phyloP scores from a whole-genome alignment of 2,888 invertebrate genomes.

The Pteria penguin region DNA sequence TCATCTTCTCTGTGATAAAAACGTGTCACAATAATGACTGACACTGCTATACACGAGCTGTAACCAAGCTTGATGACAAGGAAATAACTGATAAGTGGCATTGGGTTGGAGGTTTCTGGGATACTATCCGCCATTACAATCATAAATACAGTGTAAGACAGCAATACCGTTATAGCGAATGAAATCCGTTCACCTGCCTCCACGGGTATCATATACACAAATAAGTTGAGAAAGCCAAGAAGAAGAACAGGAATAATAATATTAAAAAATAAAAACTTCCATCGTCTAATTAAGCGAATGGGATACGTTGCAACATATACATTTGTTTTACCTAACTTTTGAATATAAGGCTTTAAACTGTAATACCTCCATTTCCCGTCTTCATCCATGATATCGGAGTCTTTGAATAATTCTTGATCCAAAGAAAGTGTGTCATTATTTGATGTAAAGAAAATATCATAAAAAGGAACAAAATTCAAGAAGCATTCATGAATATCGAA shows the following conservation, averaged over 20 bases:
- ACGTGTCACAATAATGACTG: background rate
- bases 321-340: background rate
- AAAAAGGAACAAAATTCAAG: background rate
- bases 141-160: constrained; percentile 50
- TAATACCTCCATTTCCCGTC: background rate
- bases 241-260: constrained; percentile 46
- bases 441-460: background rate
- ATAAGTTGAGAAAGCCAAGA: constrained; percentile 45
- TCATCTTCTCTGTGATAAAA: background rate
- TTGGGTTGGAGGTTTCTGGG: constrained; percentile 45
- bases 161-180: constrained; percentile 50
- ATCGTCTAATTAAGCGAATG: constrained; percentile 40
- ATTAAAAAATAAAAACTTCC: constrained; percentile 46
- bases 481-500: constrained; percentile 17
- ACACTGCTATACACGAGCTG: background rate
- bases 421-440: background rate
- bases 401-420: background rate
- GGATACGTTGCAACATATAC: constrained; percentile 15
- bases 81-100: constrained; percentile 3
- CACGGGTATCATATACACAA: constrained; percentile 50
- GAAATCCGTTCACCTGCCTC: constrained; percentile 48
- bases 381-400: background rate
- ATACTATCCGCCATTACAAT: constrained; percentile 48
- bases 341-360: background rate
- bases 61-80: background rate